Evolutionary conservation across 2,113 vertebrate genomes (phyloP), one percentile per base, ranked within the genome.

Genomic region (Chamaetylas fuelleborni): DNA sequence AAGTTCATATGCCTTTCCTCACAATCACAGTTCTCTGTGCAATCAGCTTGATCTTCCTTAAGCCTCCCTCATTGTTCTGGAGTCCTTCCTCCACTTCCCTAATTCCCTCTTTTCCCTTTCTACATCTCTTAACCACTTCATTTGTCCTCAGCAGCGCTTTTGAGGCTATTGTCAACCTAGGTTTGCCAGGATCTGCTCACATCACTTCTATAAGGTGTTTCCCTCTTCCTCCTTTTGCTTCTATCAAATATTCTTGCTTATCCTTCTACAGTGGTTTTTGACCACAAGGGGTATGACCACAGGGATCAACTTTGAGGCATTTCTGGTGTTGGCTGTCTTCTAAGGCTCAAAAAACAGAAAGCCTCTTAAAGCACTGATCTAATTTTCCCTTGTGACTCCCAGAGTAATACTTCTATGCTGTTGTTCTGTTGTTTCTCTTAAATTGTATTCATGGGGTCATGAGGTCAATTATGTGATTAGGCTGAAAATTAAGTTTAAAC

Each of bases 401-500:
- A 36, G 33, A 56, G 43, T 74, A 28, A 28, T 71, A 42, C 6
- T 74, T 62, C 38, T 34, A 1, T 84, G 45, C 9, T 86, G 58
- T 48, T 95, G 25, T n/a, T 83, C 54, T 76, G 10, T 60, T 92
- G 19, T 81, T 83, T 70, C 54, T 65, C 42, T 85, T 88, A 57
- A 81, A 62, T 56, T 64, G n/a, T 28, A 36, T 81, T 60, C 24
- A 6, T 50, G 18, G 28, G 20, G 43, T 92, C 61, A 42, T 47
- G 26, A 6, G 36, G 73, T 85, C 60, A 81, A 20, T 93, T 84
- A 76, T 89, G 60, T 81, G 38, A 92, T 95, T 74, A 94, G 64
- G 33, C 43, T 87, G 73, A 87, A 96, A 95, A 89, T 84, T 70
- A 93, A 61, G 28, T 56, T 92, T 77, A 50, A 86, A 78, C 14